Evolutionary conservation across 2,797 vertebrate genomes (phyloP).

Genomic region (Bovichtus diacanthus): DNA sequence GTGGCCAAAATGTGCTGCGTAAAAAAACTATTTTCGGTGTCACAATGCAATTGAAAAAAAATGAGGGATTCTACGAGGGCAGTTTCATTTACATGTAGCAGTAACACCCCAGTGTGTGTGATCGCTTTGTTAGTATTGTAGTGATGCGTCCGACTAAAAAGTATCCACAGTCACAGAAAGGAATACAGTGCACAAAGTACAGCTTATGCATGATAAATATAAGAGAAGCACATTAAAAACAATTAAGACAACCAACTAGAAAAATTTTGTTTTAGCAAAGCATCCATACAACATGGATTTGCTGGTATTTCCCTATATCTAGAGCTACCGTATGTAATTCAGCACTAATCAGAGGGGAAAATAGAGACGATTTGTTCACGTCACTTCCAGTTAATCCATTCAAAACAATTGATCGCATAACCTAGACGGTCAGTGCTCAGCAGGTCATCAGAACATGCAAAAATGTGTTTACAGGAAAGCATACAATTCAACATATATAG

Average conservation of each 20-base stretch:
- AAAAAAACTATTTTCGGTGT: constrained; percentile 18
- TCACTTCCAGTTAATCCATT: not conserved
- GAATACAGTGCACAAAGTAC: not conserved
- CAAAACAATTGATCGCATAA: constrained; percentile 1
- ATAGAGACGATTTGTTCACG: not conserved
- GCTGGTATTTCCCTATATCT: not conserved
- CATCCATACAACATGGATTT: not conserved
- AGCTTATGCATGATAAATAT: not conserved
- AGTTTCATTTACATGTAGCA: constrained; percentile 9
- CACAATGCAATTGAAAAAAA: constrained; percentile 24
- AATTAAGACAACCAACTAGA: not conserved
- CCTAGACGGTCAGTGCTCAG: not conserved
- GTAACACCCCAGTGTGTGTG: not conserved
- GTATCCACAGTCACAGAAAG: not conserved
- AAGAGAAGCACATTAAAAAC: not conserved
- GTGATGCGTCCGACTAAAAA: not conserved
- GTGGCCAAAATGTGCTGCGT: constrained; percentile 12
- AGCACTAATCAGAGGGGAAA: not conserved
- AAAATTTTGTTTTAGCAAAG: not conserved
- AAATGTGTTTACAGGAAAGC: not conserved
- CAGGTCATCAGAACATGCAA: not conserved
- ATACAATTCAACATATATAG: not conserved
- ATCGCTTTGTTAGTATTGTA: not conserved
- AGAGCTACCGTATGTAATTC: not conserved
- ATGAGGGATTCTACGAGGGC: constrained; percentile 11